phyloP scores from a whole-genome alignment of 1,140 invertebrate species.

The Tetraneura akinire region DNA sequence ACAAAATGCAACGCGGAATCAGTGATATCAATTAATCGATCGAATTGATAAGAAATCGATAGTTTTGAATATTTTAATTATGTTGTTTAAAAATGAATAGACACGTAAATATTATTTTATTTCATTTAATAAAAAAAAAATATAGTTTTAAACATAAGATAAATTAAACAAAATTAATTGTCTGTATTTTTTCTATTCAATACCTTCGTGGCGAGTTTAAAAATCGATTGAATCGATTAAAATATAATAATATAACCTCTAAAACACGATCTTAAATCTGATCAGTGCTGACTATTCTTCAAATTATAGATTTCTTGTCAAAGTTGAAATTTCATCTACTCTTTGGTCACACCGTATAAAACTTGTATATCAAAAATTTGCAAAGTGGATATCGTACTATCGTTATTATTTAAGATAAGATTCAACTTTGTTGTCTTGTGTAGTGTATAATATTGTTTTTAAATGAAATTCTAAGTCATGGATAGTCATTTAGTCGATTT shows the following conservation, averaged over 20 bases:
- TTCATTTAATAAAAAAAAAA: neutral
- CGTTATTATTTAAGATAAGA: no score
- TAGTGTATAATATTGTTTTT: no score
- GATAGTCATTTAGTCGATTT: constrained; percentile 30
- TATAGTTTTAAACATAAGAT: no score
- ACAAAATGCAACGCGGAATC: constrained; percentile 13
- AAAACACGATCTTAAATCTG: no score
- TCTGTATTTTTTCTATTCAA: neutral
- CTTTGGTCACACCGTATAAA: no score
- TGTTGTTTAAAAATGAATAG: neutral
- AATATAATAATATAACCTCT: neutral
- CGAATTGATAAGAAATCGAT: constrained; percentile 7
- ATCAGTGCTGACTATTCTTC: neutral
- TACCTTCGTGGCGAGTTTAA: neutral
- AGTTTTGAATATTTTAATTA: neutral
- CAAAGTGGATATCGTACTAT: no score
- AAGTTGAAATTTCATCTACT: neutral
- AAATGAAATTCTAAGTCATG: neutral
- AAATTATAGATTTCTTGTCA: neutral
- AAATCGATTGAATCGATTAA: constrained; percentile 5
- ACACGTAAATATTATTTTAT: neutral
- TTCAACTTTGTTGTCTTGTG: no score
- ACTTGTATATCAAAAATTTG: no score
- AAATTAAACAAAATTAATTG: neutral
- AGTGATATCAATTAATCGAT: constrained; percentile 31